These are phyloP conservation scores for Manis pentadactyla DNA, from an alignment of 2,797 vertebrate genomes.

Conservation along the genomic window DNA sequence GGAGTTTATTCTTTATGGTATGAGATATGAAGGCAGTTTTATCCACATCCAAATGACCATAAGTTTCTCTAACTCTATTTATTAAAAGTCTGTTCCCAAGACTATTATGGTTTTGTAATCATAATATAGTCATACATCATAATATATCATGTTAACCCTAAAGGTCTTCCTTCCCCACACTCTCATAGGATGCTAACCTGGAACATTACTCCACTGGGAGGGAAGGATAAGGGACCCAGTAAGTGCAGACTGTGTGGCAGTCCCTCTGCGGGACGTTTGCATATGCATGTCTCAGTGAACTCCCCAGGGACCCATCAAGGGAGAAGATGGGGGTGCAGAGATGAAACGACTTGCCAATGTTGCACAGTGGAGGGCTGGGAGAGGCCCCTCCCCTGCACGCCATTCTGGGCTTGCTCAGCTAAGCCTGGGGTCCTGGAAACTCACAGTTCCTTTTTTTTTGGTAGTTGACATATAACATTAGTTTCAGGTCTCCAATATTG, in stretches of 20 bases:
- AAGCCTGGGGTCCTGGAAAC: not conserved
- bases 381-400: not conserved
- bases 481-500: not conserved
- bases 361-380: not conserved
- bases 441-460: not conserved
- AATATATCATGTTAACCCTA: too few species aligned
- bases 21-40: too few species aligned
- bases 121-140: too few species aligned
- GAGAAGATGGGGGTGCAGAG: not conserved
- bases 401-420: not conserved
- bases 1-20: too few species aligned
- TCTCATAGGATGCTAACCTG: not conserved
- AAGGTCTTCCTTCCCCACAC: not conserved
- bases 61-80: too few species aligned
- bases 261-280: not conserved
- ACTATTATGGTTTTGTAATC: too few species aligned
- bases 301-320: not conserved
- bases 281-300: not conserved
- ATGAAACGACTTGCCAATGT: not conserved
- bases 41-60: too few species aligned
- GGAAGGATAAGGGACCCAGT: not conserved
- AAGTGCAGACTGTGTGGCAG: not conserved
- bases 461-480: too few species aligned
- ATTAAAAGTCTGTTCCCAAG: too few species aligned
- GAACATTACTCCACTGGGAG: not conserved